These are phyloP conservation scores for Ormyrus rosae DNA, from an alignment of 2,888 invertebrate species.

Conservation along the genomic window DNA sequence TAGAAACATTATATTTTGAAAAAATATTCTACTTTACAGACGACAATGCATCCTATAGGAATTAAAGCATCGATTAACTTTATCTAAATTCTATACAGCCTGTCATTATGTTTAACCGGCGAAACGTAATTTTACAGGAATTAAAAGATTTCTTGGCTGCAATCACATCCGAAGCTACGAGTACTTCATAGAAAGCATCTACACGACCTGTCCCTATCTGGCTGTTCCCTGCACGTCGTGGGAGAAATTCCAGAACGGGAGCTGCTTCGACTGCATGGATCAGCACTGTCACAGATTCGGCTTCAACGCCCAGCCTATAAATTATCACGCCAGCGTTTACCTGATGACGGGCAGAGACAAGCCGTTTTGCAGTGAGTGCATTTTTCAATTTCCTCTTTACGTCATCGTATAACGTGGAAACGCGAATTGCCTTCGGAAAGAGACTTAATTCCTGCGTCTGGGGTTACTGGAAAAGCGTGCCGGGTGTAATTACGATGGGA, in stretches of 20 bases:
- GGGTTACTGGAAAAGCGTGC: too few relatives aligned
- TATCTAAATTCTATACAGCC: too few relatives aligned
- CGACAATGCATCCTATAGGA: too few relatives aligned
- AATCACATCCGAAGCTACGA: conserved; percentile 92
- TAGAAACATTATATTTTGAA: too few relatives aligned
- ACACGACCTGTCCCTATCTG: conserved; percentile 85
- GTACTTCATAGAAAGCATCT: conserved; percentile 90
- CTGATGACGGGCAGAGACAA: conserved; percentile 83
- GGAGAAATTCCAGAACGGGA: conserved; percentile 84
- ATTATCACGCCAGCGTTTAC: conserved; percentile 79
- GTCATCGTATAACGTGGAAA: neutral
- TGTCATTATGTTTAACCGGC: too few relatives aligned
- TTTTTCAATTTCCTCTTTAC: neutral
- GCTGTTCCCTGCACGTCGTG: conserved; percentile 88
- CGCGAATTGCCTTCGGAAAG: neutral
- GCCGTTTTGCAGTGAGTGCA: conserved; percentile 87
- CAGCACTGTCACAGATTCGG: conserved; percentile 83
- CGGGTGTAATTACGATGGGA: too few relatives aligned
- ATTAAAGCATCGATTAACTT: too few relatives aligned
- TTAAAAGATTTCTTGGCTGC: conserved; percentile 87
- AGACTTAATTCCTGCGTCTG: neutral
- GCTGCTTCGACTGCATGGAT: conserved; percentile 83
- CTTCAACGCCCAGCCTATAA: conserved; percentile 79
- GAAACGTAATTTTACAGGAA: conserved; percentile 73
- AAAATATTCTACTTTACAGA: too few relatives aligned